Percentiles rank a stretch among this genome's conserved stretches.
phyloP scores from a whole-genome alignment of 2,888 invertebrate species.

The Molorchus minor region DNA sequence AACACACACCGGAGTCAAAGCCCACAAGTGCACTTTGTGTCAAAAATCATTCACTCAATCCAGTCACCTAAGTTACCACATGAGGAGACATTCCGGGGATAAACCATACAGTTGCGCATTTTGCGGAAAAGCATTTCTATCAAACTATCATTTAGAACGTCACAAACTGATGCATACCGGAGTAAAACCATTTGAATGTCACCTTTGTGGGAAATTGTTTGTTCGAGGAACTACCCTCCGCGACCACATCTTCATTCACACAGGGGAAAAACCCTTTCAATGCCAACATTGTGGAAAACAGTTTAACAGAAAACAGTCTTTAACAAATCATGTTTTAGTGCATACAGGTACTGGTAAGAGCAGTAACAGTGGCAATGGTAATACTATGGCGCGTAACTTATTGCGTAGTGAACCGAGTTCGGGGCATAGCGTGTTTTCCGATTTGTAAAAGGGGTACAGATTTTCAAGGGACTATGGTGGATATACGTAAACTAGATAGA shows the following conservation, averaged over 20 bases:
- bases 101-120: conserved; percentile 36
- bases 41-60: conserved; percentile 40
- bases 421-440: not conserved
- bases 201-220: conserved; percentile 49
- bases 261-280: conserved; percentile 48
- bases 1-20: conserved; percentile 39
- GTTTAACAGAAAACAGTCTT: conserved; percentile 40
- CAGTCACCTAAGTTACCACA: conserved; percentile 40
- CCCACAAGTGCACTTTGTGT: conserved; percentile 38
- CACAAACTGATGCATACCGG: conserved; percentile 43
- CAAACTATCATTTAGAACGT: conserved; percentile 39
- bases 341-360: conserved; percentile 28
- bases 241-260: conserved; percentile 51
- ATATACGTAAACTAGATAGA: not conserved
- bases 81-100: conserved; percentile 38
- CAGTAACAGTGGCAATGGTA: conserved; percentile 2
- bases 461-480: not conserved
- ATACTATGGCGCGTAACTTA: not conserved
- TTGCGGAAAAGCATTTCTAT: conserved; percentile 39
- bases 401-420: conserved; percentile 2
- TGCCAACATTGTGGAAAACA: conserved; percentile 50
- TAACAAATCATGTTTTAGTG: conserved; percentile 40
- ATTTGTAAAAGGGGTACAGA: not conserved
- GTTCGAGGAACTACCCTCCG: conserved; percentile 50
- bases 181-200: conserved; percentile 46